These are phyloP conservation scores for Papilio helenus DNA, from an alignment of 1,140 invertebrate species.

Conservation along the genomic window DNA sequence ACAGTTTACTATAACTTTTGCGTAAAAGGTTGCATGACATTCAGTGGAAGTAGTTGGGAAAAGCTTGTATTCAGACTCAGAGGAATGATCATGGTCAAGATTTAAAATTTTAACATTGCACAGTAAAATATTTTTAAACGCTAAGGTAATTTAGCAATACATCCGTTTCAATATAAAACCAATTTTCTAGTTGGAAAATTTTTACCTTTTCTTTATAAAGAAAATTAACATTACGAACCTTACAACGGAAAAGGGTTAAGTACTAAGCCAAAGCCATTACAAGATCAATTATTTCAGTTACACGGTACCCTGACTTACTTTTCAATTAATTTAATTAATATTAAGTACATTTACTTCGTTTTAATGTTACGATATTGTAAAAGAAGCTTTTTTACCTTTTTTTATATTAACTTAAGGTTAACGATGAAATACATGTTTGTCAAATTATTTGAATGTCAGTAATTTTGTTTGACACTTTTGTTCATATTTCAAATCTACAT, in stretches of 20 bases:
- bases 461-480: no score
- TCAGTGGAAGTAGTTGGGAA: no score
- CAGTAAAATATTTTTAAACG: neutral
- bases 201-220: neutral
- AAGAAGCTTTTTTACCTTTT: neutral
- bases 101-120: no score
- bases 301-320: neutral
- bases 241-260: constrained; percentile 1
- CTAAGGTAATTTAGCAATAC: neutral
- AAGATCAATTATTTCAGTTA: neutral
- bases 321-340: constrained; percentile 5
- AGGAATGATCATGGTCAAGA: no score
- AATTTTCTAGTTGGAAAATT: constrained; percentile 2
- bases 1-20: no score
- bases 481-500: no score
- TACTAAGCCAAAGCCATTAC: constrained; percentile 5
- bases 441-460: neutral
- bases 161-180: neutral
- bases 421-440: neutral
- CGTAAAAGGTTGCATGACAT: no score
- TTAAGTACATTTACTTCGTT: neutral
- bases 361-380: neutral
- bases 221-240: neutral
- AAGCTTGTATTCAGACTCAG: no score
- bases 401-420: neutral